Conservation (phyloP, 2,888 invertebrate genomes). For the Aporophyla lueneburgensis region DNA sequence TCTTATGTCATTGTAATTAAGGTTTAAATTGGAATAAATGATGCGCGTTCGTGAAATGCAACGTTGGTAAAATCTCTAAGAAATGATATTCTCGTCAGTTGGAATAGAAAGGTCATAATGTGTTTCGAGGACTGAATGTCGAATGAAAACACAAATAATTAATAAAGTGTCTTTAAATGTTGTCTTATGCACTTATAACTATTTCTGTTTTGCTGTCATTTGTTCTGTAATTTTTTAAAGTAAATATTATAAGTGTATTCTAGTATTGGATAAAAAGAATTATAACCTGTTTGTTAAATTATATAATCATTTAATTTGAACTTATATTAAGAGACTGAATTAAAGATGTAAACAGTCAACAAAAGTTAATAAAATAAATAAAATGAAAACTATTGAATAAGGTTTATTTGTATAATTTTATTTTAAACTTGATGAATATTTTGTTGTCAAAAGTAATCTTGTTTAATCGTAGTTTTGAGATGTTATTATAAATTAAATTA, state of each 20-base stretch:
- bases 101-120: not conserved
- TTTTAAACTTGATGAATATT: conserved; percentile 8
- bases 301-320: conserved; percentile 47
- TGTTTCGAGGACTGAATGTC: conserved; percentile 17
- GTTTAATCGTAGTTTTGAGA: conserved; percentile 34
- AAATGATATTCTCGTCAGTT: conserved; percentile 4
- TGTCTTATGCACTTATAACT: conserved; percentile 4
- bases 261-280: conserved; percentile 1
- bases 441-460: conserved; percentile 27
- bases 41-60: not conserved
- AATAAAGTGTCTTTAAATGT: conserved; percentile 22
- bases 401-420: conserved; percentile 30
- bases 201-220: conserved; percentile 21
- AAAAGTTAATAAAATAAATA: not conserved
- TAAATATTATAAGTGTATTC: conserved; percentile 6
- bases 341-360: conserved; percentile 44
- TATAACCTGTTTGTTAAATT: conserved; percentile 45
- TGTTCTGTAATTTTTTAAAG: conserved; percentile 15
- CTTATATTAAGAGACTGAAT: conserved; percentile 61
- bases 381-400: conserved; percentile 3
- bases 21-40: not conserved
- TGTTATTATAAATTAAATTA: not conserved
- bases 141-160: conserved; percentile 15
- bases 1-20: conserved; percentile 7
- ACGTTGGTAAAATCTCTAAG: not conserved